These are phyloP conservation scores for Eriosoma lanigerum DNA, from an alignment of 1,140 invertebrate species.

Conservation along the genomic window DNA sequence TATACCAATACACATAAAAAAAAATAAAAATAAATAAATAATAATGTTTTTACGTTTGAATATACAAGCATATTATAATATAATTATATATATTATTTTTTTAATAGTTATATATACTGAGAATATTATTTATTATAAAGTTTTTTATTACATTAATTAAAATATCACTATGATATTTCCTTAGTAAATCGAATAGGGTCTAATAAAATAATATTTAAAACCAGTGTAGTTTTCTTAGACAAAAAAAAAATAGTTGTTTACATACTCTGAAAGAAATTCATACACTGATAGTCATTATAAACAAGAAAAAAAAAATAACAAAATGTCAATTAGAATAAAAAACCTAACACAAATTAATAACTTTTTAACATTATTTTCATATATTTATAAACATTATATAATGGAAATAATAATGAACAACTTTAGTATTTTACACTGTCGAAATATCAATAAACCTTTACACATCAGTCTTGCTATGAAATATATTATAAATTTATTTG, in stretches of 20 bases:
- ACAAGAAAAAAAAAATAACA: constrained; percentile 34
- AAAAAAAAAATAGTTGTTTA: constrained; percentile 25
- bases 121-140: constrained; percentile 15
- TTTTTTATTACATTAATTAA: constrained; percentile 4
- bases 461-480: constrained; percentile 50
- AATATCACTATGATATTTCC: constrained; percentile 30
- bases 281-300: constrained; percentile 10
- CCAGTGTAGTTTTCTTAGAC: background rate
- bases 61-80: constrained; percentile 31
- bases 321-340: constrained; percentile 29
- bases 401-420: constrained; percentile 43
- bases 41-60: constrained; percentile 29
- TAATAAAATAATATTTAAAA: constrained; percentile 18
- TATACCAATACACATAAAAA: constrained; percentile 23
- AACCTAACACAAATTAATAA: constrained; percentile 41
- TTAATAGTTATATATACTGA: constrained; percentile 17
- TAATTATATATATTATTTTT: constrained; percentile 26
- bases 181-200: constrained; percentile 38
- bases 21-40: background rate
- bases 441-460: constrained; percentile 36
- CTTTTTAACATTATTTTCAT: constrained; percentile 45
- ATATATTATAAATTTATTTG: constrained; percentile 34
- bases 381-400: constrained; percentile 41
- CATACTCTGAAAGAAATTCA: constrained; percentile 4
- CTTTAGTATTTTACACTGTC: constrained; percentile 49